Base-by-base conservation (phyloP, 2,888 invertebrate genomes). In the Oasisia sp. region DNA sequence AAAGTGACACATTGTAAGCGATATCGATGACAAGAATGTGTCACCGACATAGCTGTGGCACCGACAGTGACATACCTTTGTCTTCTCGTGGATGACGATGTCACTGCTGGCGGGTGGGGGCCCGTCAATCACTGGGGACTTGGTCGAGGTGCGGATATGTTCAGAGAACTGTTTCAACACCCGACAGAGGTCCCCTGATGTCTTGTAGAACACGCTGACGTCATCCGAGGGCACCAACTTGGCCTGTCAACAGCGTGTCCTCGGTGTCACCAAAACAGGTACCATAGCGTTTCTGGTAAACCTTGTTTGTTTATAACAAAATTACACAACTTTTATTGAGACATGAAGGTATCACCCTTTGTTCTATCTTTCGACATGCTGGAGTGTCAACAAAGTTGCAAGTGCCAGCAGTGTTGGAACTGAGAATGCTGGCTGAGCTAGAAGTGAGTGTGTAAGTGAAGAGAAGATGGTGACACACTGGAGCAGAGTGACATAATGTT, bases 151-250 rank as follows among this genome's bases (percentile, higher is more conserved):
- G 96, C 98, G 98, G 93, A 99, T 99, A 95, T 98, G 98, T 0
- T 97, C 97, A 12, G 97, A 97, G 95, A 98, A 98, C 50, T 97
- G 97, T 89, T 97, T 96, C 89, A 98, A 97, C 38, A 99, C 97
- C 93, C 97, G 97, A 5, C 93, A 93, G 58, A 97, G 95, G 56
- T 95, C 94, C 12, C 94, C 94, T 0, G 95, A 93, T 2, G 96
- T 95, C 93, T 97, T 97, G 95, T 98, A 98, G 96, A 97, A 98
- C 19, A 98, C 98, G 90, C 97, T 97, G 8, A 99, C 98, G 93
- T 98, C 98, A 96, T 99, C 99, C 0, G 98, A 98, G 0, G 99
- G 99, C 38, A 99, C 98, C 74, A 99, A 97, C 95, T 98, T 98
- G 0, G 98, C 99, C 97, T 96, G 94, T 32, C 32, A 91, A 92